These are phyloP conservation scores for Drosophila ezoana DNA, from an alignment of 2,888 invertebrate genomes.

Conservation along the genomic window DNA sequence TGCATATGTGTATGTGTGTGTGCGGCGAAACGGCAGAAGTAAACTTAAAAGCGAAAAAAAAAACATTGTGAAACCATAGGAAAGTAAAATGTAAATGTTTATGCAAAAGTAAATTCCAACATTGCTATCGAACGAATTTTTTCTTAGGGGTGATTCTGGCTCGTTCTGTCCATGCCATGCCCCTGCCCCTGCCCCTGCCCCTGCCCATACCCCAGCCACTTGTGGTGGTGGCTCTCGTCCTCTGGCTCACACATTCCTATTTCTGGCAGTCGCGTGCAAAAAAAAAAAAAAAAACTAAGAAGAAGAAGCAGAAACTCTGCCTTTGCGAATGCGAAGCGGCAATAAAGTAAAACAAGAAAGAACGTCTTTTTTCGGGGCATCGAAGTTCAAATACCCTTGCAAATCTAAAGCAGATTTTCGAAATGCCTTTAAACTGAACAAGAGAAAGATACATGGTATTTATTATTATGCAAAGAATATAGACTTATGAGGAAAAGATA, in stretches of 20 bases:
- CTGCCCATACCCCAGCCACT: slow-evolving; percentile 7
- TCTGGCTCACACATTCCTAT: slow-evolving; percentile 42
- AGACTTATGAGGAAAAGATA: too few relatives aligned
- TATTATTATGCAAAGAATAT: too few relatives aligned
- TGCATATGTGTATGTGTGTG: slow-evolving; percentile 18
- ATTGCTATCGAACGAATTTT: slow-evolving; percentile 42
- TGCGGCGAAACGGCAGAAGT: slow-evolving; percentile 25
- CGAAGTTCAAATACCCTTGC: neutral
- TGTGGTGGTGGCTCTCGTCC: slow-evolving; percentile 47
- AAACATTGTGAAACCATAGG: slow-evolving; percentile 65
- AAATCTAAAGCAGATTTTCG: neutral
- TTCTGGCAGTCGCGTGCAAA: slow-evolving; percentile 51
- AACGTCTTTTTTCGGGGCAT: neutral
- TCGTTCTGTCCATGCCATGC: slow-evolving; percentile 16
- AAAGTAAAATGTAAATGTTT: slow-evolving; percentile 68
- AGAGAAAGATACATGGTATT: too few relatives aligned
- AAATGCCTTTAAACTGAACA: too few relatives aligned
- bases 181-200: slow-evolving; percentile 14
- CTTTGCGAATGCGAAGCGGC: slow-evolving; percentile 46
- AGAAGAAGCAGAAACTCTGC: slow-evolving; percentile 30
- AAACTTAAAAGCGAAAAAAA: slow-evolving; percentile 36
- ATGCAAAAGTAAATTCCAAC: slow-evolving; percentile 78
- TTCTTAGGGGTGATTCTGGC: slow-evolving; percentile 62
- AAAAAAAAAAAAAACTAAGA: slow-evolving; percentile 38
- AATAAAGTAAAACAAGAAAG: slow-evolving; percentile 47